Evolutionary conservation across 2,113 vertebrate genomes (phyloP).

Genomic region (Heliornis fulica): DNA sequence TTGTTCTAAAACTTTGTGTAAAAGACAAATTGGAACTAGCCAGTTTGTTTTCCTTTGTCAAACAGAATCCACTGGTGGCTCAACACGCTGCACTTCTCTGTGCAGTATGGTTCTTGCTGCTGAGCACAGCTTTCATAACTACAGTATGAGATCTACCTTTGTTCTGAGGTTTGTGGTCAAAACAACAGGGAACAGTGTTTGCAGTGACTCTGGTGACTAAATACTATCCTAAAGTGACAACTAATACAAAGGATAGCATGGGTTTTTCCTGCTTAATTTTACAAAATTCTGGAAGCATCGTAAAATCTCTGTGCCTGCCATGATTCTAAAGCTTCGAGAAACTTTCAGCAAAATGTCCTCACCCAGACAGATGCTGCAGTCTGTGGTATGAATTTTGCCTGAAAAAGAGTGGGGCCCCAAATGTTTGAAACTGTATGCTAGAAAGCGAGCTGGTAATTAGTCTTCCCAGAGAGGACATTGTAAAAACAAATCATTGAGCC

Average conservation of each 20-base stretch:
- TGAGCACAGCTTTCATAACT: not conserved
- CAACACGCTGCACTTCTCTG: not conserved
- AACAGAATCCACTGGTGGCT: not conserved
- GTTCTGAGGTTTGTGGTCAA: not conserved
- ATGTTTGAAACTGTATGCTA: conserved; percentile 18
- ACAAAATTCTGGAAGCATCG: not conserved
- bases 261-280: not conserved
- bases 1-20: not conserved
- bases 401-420: conserved; percentile 27
- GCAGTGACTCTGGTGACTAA: not conserved
- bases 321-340: not conserved
- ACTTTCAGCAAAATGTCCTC: not conserved
- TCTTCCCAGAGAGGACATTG: conserved; percentile 47
- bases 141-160: not conserved
- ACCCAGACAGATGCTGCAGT: not conserved
- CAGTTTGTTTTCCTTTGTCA: not conserved
- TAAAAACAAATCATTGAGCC: conserved; percentile 51
- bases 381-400: not conserved
- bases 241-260: not conserved
- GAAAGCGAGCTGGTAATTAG: conserved; percentile 44
- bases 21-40: not conserved
- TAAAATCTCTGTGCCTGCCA: not conserved
- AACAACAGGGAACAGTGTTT: not conserved
- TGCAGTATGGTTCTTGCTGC: not conserved
- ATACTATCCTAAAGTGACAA: not conserved